Base-by-base conservation (phyloP, 2,113 vertebrate species). In the Anoura caudifer region DNA sequence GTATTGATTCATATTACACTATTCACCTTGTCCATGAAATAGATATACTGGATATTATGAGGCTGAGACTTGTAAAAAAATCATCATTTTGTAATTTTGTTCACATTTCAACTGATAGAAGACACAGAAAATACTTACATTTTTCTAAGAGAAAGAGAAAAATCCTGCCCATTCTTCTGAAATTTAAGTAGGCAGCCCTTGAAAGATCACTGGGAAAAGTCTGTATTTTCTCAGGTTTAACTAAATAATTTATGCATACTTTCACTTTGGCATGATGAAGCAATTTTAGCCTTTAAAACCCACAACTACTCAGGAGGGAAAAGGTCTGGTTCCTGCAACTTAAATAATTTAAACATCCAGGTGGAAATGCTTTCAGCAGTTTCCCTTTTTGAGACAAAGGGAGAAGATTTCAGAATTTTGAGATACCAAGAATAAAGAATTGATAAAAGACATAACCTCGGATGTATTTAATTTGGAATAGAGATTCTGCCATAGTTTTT, bases 211-310 rank as follows among this genome's bases (percentile, higher is more conserved):
- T 97, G 97, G 98, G 98, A 99, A 99, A 99, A 98, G 98, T 98
- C 98, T 98, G 98, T 98, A 99, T 99, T 99, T 99, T 99, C 99
- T 99, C 98, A 99, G 98, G 99, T 99, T 99, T 98, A 99, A 98
- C 99, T 99, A 99, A 99, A 99, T 99, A 99, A 99, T 99, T 98
- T 98, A 99, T 99, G 99, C 99, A 99, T 99, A 99, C 99, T 99
- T 99, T 99, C 98, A 99, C 99, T 99, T 99, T 98, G 99, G 99
- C 99, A 99, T 99, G 99, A 99, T 99, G 99, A 99, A 99, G 99
- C 99, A 99, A 99, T 99, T 99, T 99, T 99, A 99, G 99, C 99
- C 99, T 99, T 99, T 99, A 99, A 98, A 99, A 99, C 98, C 99
- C 99, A 99, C 98, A 98, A 98, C 98, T 99, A 98, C 98, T 99